Conservation (phyloP, 1,140 invertebrate species). For the Carcinoscorpius rotundicauda region DNA sequence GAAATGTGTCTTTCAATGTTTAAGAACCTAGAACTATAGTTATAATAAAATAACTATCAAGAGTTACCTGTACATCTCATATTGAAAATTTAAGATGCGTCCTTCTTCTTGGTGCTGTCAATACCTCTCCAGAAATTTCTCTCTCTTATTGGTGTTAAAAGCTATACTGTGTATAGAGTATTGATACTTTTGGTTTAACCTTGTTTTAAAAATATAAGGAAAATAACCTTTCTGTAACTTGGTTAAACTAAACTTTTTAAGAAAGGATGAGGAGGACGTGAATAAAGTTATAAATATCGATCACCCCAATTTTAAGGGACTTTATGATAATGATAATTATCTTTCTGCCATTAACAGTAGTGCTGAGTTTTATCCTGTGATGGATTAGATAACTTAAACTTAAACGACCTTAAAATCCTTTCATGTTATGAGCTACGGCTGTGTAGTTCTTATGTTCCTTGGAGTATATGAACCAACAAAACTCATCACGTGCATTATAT, state of each 20-base stretch:
- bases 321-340: not conserved
- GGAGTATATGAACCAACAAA: conserved; percentile 2
- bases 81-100: conserved; percentile 8
- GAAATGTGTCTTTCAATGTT: too few relatives aligned
- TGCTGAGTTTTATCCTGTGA: not conserved
- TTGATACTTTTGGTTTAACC: conserved; percentile 15
- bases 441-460: conserved; percentile 1
- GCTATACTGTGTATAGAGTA: not conserved
- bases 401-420: conserved; percentile 11
- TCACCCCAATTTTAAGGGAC: not conserved
- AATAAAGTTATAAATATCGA: conserved; percentile 13
- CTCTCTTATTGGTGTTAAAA: not conserved
- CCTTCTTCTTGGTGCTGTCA: not conserved
- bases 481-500: conserved; percentile 1
- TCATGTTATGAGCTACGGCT: conserved; percentile 10
- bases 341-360: conserved; percentile 6
- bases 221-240: conserved; percentile 14
- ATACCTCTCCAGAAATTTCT: conserved; percentile 3
- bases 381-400: conserved; percentile 4
- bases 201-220: conserved; percentile 12
- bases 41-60: conserved; percentile 4
- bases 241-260: conserved; percentile 7
- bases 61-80: conserved; percentile 8
- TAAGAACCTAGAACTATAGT: not conserved
- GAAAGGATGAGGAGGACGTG: conserved; percentile 11